Evolutionary conservation across 2,113 vertebrate species (phyloP).

Genomic region (Sinocyclocheilus grahami): DNA sequence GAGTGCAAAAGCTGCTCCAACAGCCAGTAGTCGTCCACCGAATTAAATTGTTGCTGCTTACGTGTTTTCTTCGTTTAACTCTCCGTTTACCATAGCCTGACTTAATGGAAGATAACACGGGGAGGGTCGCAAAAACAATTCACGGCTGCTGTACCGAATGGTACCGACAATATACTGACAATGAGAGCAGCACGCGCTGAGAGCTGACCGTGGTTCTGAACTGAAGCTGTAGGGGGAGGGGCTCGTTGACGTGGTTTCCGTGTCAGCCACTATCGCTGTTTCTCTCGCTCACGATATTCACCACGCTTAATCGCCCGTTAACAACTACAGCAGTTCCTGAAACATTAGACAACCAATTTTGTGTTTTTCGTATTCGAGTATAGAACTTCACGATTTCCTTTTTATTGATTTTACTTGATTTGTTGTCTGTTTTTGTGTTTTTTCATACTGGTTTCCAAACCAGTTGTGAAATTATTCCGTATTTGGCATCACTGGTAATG

Average conservation of each 20-base stretch:
- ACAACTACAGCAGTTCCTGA: neutral
- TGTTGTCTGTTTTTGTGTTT: neutral
- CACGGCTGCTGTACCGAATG: slow-evolving; percentile 32
- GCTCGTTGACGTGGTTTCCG: slow-evolving; percentile 55
- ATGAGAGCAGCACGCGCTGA: slow-evolving; percentile 47
- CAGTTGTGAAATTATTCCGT: neutral
- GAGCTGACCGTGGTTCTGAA: slow-evolving; percentile 84
- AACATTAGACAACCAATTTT: neutral
- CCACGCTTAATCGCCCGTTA: neutral
- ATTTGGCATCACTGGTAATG: neutral
- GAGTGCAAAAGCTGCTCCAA: slow-evolving; percentile 68
- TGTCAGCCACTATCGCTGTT: slow-evolving; percentile 39
- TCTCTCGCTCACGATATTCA: neutral
- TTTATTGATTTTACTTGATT: too few species aligned
- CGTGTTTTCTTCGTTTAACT: slow-evolving; percentile 68
- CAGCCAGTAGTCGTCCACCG: slow-evolving; percentile 58
- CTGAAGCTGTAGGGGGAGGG: slow-evolving; percentile 44
- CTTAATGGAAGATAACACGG: slow-evolving; percentile 48
- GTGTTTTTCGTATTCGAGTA: neutral
- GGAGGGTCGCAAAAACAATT: slow-evolving; percentile 59
- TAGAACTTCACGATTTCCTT: too few species aligned
- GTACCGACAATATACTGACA: slow-evolving; percentile 49
- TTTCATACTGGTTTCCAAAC: neutral
- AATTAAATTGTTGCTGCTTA: slow-evolving; percentile 72
- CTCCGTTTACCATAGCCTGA: slow-evolving; percentile 54